These are phyloP conservation scores for Orius insidiosus DNA, from an alignment of 1,140 invertebrate genomes.

Conservation along the genomic window DNA sequence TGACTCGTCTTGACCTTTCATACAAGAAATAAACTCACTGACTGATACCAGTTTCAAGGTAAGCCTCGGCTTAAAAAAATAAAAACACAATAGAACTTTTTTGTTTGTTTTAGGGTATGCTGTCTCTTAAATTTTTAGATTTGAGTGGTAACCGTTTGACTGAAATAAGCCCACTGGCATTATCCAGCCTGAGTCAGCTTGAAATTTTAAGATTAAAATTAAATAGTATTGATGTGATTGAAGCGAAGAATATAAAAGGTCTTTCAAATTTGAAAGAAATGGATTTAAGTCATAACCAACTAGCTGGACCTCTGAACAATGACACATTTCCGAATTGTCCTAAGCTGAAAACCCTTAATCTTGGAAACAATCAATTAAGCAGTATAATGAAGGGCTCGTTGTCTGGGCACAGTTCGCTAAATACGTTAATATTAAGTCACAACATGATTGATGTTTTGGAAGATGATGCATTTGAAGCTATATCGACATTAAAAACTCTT, in stretches of 20 bases:
- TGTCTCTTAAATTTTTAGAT: slow-evolving; percentile 55
- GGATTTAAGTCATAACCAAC: slow-evolving; percentile 38
- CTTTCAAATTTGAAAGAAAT: slow-evolving; percentile 38
- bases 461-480: slow-evolving; percentile 60
- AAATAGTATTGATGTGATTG: slow-evolving; percentile 42
- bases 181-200: slow-evolving; percentile 40
- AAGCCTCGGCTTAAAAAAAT: not conserved
- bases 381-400: slow-evolving; percentile 57
- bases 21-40: slow-evolving; percentile 47
- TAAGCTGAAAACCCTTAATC: slow-evolving; percentile 42
- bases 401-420: slow-evolving; percentile 44
- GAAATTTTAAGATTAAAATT: slow-evolving; percentile 48
- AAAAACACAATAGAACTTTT: too few species aligned
- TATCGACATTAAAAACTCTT: slow-evolving; percentile 45
- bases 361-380: slow-evolving; percentile 57
- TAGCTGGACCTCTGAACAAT: slow-evolving; percentile 44
- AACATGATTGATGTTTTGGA: slow-evolving; percentile 70
- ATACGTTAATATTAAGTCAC: slow-evolving; percentile 50
- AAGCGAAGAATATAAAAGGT: slow-evolving; percentile 33
- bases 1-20: slow-evolving; percentile 47
- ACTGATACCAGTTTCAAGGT: slow-evolving; percentile 20
- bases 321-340: slow-evolving; percentile 43
- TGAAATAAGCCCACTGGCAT: slow-evolving; percentile 45
- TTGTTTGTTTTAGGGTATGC: slow-evolving; percentile 40
- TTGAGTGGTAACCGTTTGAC: slow-evolving; percentile 57